Base-by-base conservation (phyloP, 2,888 invertebrate genomes). In the Chouioia cunea region DNA sequence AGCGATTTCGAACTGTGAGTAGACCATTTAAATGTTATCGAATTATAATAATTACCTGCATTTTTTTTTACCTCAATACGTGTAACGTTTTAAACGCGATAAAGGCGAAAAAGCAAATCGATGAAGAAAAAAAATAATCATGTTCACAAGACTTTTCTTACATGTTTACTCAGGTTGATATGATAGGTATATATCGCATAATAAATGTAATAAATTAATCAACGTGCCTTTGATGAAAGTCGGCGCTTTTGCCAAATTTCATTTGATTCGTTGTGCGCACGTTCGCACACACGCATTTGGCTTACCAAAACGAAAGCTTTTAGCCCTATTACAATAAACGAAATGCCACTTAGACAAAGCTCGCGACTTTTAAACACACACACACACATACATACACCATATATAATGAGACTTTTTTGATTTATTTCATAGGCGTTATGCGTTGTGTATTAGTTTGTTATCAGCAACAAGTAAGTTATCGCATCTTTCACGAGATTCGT, bases 211-310 rank as follows among this genome's bases (percentile, higher is more conserved):
- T 56, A 57, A 52, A 60, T 57, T 48, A 53, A 65, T 73, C 60
- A 60, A 70, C 43, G 73, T 73, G 73, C 73, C 73, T 73, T 73
- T 73, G 8, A 68, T 62, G 70, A 73, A 73, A 73, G 70, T 73
- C 68, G 67, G 70, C 67, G 58, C 20, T 67, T 67, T 70, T 62
- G 67, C 73, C 67, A 73, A 67, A 62, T 73, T 70, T 63, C 47
- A 50, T 56, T 67, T 71, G 48, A 62, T 12, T 65, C 12, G n/a
- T 52, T 57, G n/a, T 36, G 44, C 2, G 12, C 57, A 15, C 4
- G 18, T 48, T 63, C 62, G 43, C 8, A 22, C 48, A 57, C 1
- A 36, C 2, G 36, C 36, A 22, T 64, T 57, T 22, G 63, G 44
- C 16, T 44, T 48, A 58, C 44, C 27, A 18, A 43, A 48, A 58